These are phyloP conservation scores for Anolis apletophallus DNA, from an alignment of 2,797 vertebrate genomes.

Conservation along the genomic window DNA sequence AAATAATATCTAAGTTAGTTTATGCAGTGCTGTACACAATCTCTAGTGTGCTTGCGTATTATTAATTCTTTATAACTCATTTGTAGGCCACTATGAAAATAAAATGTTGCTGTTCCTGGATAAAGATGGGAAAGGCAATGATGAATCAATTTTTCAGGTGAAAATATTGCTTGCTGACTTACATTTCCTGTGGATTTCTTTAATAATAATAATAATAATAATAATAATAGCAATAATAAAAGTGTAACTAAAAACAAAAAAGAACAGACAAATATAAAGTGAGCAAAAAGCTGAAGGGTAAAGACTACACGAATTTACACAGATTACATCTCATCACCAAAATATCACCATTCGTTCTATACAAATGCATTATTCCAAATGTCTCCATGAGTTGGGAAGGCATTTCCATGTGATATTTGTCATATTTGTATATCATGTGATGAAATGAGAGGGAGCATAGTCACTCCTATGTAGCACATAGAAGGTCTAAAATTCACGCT, in stretches of 20 bases:
- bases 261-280: no score
- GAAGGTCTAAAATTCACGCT: neutral
- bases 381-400: no score
- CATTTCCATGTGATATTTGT: no score
- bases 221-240: no score
- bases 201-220: neutral
- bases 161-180: neutral
- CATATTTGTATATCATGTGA: no score
- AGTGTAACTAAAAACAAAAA: no score
- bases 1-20: slow-evolving; percentile 47
- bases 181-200: neutral
- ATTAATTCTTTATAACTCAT: slow-evolving; percentile 27
- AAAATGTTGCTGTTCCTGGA: neutral
- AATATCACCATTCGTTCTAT: no score
- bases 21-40: neutral
- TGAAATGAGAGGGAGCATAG: neutral
- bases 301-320: no score
- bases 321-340: no score
- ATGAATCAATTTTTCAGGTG: neutral
- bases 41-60: slow-evolving; percentile 14
- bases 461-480: neutral
- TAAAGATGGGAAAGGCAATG: neutral
- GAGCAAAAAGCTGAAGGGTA: no score
- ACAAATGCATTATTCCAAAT: no score
- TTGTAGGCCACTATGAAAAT: neutral